Evolutionary conservation across 2,888 invertebrate genomes (phyloP), one percentile per base, ranked within the genome.

Genomic region (Callyntrura guangdongensis): DNA sequence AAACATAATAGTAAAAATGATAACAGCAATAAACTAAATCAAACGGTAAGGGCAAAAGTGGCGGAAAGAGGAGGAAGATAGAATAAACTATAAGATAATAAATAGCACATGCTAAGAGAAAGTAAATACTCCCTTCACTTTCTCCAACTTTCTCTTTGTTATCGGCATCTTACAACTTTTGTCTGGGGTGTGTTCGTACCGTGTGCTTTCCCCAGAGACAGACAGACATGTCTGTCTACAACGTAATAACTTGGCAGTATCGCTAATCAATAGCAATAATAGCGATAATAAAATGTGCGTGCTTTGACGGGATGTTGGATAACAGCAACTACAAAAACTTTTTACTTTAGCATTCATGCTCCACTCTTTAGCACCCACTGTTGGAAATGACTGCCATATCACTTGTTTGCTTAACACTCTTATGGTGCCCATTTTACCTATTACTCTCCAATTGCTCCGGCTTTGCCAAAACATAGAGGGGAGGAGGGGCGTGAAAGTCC

Each of bases 1-100:
- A 72, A 72, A 72, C 45, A 45, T 72, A 72, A 47, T 72, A 69
- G 45, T 45, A 72, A 47, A 17, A 47, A 17, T 45, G 47, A 72
- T 72, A 72, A 69, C 4, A 25, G 20, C 11, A 9, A 36, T 36
- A 36, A 69, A 36, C 36, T 36, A 36, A 6, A 6, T 36, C 6
- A 36, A 36, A 36, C n/a, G 36, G 69, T n/a, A 69, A 69, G 2
- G 67, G 22, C 14, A 12, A 22, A 64, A 64, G 25, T 25, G 11
- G 25, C 25, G 11, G 14, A 12, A 53, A 53, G 6, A 36, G 36
- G 36, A 2, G 36, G 3, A 6, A 36, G 6, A 36, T 36, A 36
- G 36, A 36, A 36, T n/a, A n/a, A n/a, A n/a, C n/a, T n/a, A n/a
- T n/a, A 36, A 36, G 6, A 36, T 36, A 36, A 36, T 36, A 36